Base-by-base conservation (phyloP, 2,113 vertebrate species). In the Hyla sarda region DNA sequence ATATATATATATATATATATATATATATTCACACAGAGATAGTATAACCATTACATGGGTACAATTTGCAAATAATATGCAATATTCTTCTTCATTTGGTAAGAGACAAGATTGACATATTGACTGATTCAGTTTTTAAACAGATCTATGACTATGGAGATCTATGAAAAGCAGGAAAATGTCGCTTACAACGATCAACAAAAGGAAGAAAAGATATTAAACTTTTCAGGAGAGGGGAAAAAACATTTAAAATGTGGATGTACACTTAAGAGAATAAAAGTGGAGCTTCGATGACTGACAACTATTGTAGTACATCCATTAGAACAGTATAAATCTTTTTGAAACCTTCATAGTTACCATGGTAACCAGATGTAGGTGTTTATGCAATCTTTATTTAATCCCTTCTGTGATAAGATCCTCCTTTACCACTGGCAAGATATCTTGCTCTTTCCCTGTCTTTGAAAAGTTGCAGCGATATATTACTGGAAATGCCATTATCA, bases 321-420 rank as follows among this genome's bases (percentile, higher is more conserved):
- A 72, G 82, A 83, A 83, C 19, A 56, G 23, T 83, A 54, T 34
- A 84, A 81, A 65, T 81, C 78, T 62, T 65, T 69, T 50, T 71
- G 62, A 48, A 82, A 71, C 80, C 28, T 17, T 82, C 37, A 48
- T 41, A 52, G 48, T 84, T 84, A 21, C 82, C 52, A 67, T 84
- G n/a, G 82, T 45, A 84, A 75, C 82, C 32, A 60, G 71, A 84
- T 75, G 71, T 60, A 84, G 69, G 69, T 83, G 69, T 84, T 84
- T 84, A 60, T 84, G 71, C 50, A 74, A 74, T 74, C 50, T 73
- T 84, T 83, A 73, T 83, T 73, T 84, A 74, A 74, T 84, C 82
- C 52, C 71, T 75, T 47, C 56, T 75, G 71, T 84, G 71, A 74
- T 74, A 84, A 84, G 34, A 84, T 74, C 75, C 82, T 84, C 14